Percentiles rank a stretch among this genome's conserved stretches.
phyloP scores from a whole-genome alignment of 2,797 vertebrate genomes.

The Eidolon dupreanum region DNA sequence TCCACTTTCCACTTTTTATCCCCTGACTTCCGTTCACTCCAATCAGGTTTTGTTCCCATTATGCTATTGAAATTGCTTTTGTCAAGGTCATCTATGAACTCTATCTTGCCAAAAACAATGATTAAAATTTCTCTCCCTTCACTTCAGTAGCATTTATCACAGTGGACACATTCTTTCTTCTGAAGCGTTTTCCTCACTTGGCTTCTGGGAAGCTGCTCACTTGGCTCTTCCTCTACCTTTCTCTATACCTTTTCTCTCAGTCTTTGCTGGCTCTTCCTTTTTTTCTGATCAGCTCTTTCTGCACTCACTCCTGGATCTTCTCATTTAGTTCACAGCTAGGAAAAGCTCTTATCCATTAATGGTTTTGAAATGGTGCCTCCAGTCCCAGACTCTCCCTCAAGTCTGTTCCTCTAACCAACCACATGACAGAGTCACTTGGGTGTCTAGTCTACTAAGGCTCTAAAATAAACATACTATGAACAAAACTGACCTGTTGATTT shows the following conservation, averaged over 20 bases:
- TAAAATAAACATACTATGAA: not conserved
- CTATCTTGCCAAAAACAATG: constrained; percentile 9
- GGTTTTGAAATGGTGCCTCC: fast-evolving
- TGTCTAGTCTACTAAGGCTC: not conserved
- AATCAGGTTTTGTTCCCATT: constrained; percentile 33
- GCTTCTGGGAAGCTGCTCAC: not conserved
- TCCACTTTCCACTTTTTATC: not conserved
- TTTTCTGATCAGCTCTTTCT: not conserved
- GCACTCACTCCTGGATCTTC: not conserved
- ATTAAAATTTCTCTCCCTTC: not conserved
- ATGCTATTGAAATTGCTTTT: constrained; percentile 30
- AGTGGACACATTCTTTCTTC: not conserved
- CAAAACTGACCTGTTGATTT: not conserved
- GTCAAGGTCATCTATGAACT: constrained; percentile 10
- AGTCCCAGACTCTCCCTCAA: not conserved
- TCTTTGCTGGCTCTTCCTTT: not conserved
- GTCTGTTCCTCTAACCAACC: not conserved
- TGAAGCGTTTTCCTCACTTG: not conserved
- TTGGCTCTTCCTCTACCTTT: not conserved
- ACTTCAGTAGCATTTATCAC: not conserved
- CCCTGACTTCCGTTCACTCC: constrained; percentile 7
- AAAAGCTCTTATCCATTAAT: not conserved
- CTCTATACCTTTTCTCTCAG: not conserved
- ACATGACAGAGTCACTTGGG: fast-evolving
- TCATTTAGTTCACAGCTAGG: not conserved